These are phyloP conservation scores for Zaprionus ghesquierei DNA, from an alignment of 1,140 invertebrate genomes.

Conservation along the genomic window DNA sequence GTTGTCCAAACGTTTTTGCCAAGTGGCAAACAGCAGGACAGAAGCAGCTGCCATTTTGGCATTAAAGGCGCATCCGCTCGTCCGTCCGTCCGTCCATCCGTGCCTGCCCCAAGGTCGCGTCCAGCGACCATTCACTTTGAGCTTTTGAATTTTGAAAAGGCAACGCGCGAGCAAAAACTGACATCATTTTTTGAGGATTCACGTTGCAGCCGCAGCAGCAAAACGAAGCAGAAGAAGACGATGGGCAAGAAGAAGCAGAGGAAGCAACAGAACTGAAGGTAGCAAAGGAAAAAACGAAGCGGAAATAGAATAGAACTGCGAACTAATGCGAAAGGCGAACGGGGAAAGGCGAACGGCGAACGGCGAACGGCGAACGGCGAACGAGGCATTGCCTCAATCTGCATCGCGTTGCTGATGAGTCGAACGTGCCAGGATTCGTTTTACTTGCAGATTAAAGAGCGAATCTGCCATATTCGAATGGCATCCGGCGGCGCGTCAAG, in stretches of 20 bases:
- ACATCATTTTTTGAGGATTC: constrained; percentile 64
- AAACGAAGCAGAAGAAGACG: not conserved
- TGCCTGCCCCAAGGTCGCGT: constrained; percentile 61
- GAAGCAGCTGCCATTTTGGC: constrained; percentile 61
- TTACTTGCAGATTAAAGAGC: constrained; percentile 98
- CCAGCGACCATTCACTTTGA: constrained; percentile 71
- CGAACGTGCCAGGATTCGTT: constrained; percentile 51
- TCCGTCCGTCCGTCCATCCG: not conserved
- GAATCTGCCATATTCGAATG: constrained; percentile 97
- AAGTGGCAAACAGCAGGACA: constrained; percentile 40
- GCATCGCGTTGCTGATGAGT: constrained; percentile 29
- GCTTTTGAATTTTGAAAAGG: constrained; percentile 80
- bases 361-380: too few species aligned
- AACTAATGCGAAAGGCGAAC: constrained; percentile 23
- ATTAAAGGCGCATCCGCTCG: constrained; percentile 45
- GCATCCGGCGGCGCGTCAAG: constrained; percentile 91
- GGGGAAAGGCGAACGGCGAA: too few species aligned
- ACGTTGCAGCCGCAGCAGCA: constrained; percentile 27
- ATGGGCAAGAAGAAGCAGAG: not conserved
- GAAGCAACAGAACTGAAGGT: not conserved
- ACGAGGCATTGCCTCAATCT: constrained; percentile 55
- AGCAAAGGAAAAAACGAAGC: constrained; percentile 2
- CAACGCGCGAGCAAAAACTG: constrained; percentile 59
- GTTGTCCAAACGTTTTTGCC: constrained; percentile 76
- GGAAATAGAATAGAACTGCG: constrained; percentile 40